Percentiles rank a stretch among this genome's conserved stretches.
These are phyloP conservation scores for Melanotaenia duboulayi DNA, from an alignment of 2,113 vertebrate genomes.

Conservation along the genomic window DNA sequence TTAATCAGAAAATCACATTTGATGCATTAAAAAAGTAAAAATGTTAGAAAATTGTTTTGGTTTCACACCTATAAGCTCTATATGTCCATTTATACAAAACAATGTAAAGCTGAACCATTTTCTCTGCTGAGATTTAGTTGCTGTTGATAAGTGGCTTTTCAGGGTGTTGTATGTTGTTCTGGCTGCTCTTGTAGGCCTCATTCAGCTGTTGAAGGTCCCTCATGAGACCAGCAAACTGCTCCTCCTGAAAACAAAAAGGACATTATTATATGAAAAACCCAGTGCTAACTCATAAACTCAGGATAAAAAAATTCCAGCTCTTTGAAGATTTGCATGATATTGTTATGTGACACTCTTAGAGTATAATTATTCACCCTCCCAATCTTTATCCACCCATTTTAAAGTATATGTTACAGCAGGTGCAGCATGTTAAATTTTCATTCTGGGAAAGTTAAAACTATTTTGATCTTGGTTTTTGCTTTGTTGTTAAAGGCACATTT, in stretches of 20 bases:
- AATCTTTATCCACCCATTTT: too few relatives aligned
- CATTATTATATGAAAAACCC: too few relatives aligned
- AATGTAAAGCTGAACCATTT: background rate
- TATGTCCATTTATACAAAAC: slow-evolving; percentile 15
- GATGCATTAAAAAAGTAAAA: background rate
- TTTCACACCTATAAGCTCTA: background rate
- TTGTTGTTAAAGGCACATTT: too few relatives aligned
- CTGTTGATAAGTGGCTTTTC: slow-evolving; percentile 44
- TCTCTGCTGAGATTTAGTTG: slow-evolving; percentile 35
- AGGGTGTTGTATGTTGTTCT: slow-evolving; percentile 50
- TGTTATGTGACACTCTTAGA: too few relatives aligned
- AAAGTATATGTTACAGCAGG: too few relatives aligned
- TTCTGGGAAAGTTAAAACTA: too few relatives aligned
- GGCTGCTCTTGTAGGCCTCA: slow-evolving; percentile 35
- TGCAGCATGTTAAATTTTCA: too few relatives aligned
- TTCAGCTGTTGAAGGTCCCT: slow-evolving; percentile 70
- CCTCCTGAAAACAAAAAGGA: slow-evolving; percentile 70
- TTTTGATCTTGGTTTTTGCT: too few relatives aligned
- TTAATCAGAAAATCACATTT: background rate
- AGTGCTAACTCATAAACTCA: too few relatives aligned
- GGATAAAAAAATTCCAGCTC: too few relatives aligned
- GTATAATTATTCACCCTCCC: too few relatives aligned
- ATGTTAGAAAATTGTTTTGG: background rate
- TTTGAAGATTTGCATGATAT: too few relatives aligned
- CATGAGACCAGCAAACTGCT: slow-evolving; percentile 80